A percentile compares a stretch with the other conserved stretches of the same genome.
phyloP scores from a whole-genome alignment of 2,888 invertebrate genomes.

The Bombylius major region DNA sequence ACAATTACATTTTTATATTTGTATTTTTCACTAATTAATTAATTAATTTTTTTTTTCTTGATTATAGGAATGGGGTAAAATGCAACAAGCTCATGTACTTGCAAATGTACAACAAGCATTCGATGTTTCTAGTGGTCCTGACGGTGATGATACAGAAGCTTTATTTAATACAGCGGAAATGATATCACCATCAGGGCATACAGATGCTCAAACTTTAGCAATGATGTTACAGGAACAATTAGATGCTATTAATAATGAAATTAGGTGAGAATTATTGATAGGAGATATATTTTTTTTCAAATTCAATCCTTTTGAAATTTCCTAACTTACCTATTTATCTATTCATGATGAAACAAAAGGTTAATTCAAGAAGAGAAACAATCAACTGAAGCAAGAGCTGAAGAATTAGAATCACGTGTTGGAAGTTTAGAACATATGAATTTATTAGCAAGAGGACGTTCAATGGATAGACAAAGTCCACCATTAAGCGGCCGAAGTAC shows the following conservation, averaged over 20 bases:
- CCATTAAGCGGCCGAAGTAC: slow-evolving; percentile 85
- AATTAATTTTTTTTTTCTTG: slow-evolving; percentile 18
- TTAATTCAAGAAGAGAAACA: slow-evolving; percentile 90
- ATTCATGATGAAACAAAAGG: slow-evolving; percentile 16
- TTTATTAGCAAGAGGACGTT: slow-evolving; percentile 58
- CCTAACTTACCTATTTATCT: background rate
- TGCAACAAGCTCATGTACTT: slow-evolving; percentile 82
- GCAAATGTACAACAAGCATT: slow-evolving; percentile 88
- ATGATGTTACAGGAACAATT: slow-evolving; percentile 98
- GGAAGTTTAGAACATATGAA: slow-evolving; percentile 93
- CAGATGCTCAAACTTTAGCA: slow-evolving; percentile 94
- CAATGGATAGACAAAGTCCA: slow-evolving; percentile 60
- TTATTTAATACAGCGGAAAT: slow-evolving; percentile 61
- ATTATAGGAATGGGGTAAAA: slow-evolving; percentile 83
- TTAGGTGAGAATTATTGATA: slow-evolving; percentile 40
- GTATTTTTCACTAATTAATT: slow-evolving; percentile 23
- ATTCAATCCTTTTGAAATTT: background rate
- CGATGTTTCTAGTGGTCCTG: slow-evolving; percentile 77
- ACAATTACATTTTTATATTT: no score
- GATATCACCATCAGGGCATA: slow-evolving; percentile 58
- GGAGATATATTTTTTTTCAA: no score
- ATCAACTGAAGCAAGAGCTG: slow-evolving; percentile 91
- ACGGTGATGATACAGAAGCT: slow-evolving; percentile 68
- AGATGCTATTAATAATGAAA: slow-evolving; percentile 99
- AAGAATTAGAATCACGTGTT: slow-evolving; percentile 90